Evolutionary conservation across 2,113 vertebrate genomes (phyloP), one percentile per base, ranked within the genome.

Genomic region (Pipra filicauda): DNA sequence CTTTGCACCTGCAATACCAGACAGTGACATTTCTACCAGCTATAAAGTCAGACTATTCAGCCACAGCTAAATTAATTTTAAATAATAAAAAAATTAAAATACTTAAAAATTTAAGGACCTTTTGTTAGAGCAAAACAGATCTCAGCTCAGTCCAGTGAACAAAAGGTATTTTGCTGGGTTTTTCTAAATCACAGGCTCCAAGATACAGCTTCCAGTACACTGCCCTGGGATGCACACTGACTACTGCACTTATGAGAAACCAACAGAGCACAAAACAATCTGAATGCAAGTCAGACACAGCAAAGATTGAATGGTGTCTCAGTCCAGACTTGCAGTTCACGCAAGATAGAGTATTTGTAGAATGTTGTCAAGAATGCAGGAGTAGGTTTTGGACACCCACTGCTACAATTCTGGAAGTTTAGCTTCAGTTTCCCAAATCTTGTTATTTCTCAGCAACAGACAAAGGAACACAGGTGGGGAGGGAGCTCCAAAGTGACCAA

Each of bases 291-390:
- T 95, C 64, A 80, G 64, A 58, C 11, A 22, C 8, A 93, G 46
- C 78, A 90, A 43, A 86, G 65, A 83, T 28, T 89, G 51, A 91
- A 54, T 73, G 19, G 46, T n/a, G 9, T 74, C 39, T 85, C 43
- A 59, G 78, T 76, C 15, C 75, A 70, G 54, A 58, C n/a, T 89
- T 46, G 65, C 26, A 30, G 69, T 76, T 93, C 78, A 73, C 28
- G 17, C 26, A 51, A 82, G 58, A 52, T 13, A 59, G 26, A 88
- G 58, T 88, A 80, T 89, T 89, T 89, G 70, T 46, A 85, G 48
- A 93, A 86, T 51, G 19, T 48, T 90, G 49, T 64, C n/a, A 94
- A 66, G 78, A 73, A 85, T 83, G 76, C 58, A 24, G 9, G 41
- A 70, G 46, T 39, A 80, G 43, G 43, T 58, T 96, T 94, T 76